Evolutionary conservation across 2,888 invertebrate genomes (phyloP), one percentile per base, ranked within the genome.

Genomic region (Troilus luridus): DNA sequence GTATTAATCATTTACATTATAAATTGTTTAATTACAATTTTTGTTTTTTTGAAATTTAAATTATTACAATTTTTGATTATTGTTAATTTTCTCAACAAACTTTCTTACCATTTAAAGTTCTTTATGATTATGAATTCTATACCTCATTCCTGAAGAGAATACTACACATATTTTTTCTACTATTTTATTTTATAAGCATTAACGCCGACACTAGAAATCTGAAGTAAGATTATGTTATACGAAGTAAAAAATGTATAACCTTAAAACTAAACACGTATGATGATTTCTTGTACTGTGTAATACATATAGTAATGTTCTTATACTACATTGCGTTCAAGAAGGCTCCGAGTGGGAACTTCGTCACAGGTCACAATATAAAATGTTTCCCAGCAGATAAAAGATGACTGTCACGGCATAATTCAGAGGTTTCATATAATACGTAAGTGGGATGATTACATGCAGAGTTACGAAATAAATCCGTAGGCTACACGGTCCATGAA

Each of bases 331-430:
- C 72, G 27, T 77, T 77, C 56, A 85, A 85, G 56, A 56, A n/a
- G 21, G 11, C 56, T 12, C 56, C 6, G 85, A 85, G 56, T 56
- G 56, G 85, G 85, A 58, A 85, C 85, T 85, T n/a, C 56, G 56
- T 85, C 56, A 56, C 56, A 58, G 56, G 10, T 21, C 54, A 85
- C 85, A 85, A 85, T 85, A 58, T 54, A 85, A 85, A 85, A 56
- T 56, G 85, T 85, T 85, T 85, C 85, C 85, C 85, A 85, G n/a
- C 81, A n/a, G 56, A 56, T 56, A 54, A 41, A 85, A 85, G 85
- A 85, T n/a, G 21, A 56, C n/a, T 54, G 85, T 85, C 85, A 85
- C 56, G 85, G 85, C n/a, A 85, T 11, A 56, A 85, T 85, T 58
- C 56, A 12, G 0, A 12, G 56, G 56, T 21, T 85, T 85, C 56